Conservation (phyloP, 2,888 invertebrate genomes). For the Pecten maximus region DNA sequence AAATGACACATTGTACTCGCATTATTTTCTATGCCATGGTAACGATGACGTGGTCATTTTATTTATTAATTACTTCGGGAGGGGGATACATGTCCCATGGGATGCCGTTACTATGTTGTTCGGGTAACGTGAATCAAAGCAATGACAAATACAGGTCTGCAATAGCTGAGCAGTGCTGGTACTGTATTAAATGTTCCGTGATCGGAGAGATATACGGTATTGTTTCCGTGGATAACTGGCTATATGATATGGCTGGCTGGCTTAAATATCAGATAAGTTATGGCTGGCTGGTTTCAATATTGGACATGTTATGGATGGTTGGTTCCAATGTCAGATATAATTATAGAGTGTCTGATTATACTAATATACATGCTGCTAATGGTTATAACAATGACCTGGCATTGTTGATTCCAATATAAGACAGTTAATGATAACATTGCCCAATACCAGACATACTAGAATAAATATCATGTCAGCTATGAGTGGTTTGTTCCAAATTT, state of each 20-base stretch:
- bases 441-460: no score
- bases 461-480: not conserved
- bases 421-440: not conserved
- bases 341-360: not conserved
- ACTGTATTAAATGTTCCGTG: not conserved
- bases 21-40: not conserved
- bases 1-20: not conserved
- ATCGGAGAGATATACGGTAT: not conserved
- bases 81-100: not conserved
- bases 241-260: not conserved
- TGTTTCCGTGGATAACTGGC: not conserved
- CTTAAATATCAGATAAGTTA: not conserved
- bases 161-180: not conserved
- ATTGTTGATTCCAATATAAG: not conserved
- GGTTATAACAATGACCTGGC: not conserved
- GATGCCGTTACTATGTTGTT: not conserved
- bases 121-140: not conserved
- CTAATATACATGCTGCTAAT: no score
- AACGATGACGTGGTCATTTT: not conserved
- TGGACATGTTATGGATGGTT: not conserved
- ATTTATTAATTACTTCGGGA: constrained; percentile 28
- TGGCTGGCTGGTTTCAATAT: no score
- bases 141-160: not conserved
- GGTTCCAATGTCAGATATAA: not conserved
- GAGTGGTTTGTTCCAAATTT: not conserved